Conservation (phyloP, 2,797 vertebrate species). For the Cetoscarus ocellatus region DNA sequence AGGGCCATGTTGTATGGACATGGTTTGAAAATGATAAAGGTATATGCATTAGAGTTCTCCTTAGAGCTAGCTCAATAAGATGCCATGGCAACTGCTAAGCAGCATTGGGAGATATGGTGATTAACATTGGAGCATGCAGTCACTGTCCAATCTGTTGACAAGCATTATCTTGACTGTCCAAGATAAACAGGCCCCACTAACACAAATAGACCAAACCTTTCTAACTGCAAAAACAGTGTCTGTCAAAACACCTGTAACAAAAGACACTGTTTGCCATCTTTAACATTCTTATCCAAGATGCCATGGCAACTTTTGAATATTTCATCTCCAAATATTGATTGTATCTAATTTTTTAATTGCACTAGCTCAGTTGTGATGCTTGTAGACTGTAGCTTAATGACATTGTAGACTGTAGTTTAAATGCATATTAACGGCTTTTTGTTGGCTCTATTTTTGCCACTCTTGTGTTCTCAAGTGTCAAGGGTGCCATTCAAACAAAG, state of each 20-base stretch:
- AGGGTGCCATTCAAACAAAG: constrained; percentile 80
- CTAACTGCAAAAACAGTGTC: constrained; percentile 70
- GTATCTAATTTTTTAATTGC: constrained; percentile 64
- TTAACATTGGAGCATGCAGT: constrained; percentile 71
- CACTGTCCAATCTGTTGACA: constrained; percentile 73
- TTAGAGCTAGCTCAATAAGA: constrained; percentile 86
- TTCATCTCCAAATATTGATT: constrained; percentile 79
- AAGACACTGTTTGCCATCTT: constrained; percentile 63
- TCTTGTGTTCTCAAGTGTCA: constrained; percentile 70
- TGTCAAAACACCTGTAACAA: constrained; percentile 50
- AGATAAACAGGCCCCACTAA: constrained; percentile 69
- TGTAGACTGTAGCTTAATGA: constrained; percentile 77
- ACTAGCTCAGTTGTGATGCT: constrained; percentile 81
- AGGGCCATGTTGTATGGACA: constrained; percentile 90
- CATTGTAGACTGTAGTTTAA: constrained; percentile 74
- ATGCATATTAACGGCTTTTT: constrained; percentile 79
- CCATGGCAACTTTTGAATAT: constrained; percentile 85
- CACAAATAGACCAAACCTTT: constrained; percentile 61
- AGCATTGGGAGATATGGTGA: constrained; percentile 76
- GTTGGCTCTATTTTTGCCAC: constrained; percentile 74
- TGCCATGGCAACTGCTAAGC: constrained; percentile 87
- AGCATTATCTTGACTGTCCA: constrained; percentile 69
- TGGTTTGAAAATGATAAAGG: constrained; percentile 91
- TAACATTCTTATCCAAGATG: constrained; percentile 69
- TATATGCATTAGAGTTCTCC: constrained; percentile 86